Conservation (phyloP, 2,113 vertebrate genomes). For the Amphilophus citrinellus region DNA sequence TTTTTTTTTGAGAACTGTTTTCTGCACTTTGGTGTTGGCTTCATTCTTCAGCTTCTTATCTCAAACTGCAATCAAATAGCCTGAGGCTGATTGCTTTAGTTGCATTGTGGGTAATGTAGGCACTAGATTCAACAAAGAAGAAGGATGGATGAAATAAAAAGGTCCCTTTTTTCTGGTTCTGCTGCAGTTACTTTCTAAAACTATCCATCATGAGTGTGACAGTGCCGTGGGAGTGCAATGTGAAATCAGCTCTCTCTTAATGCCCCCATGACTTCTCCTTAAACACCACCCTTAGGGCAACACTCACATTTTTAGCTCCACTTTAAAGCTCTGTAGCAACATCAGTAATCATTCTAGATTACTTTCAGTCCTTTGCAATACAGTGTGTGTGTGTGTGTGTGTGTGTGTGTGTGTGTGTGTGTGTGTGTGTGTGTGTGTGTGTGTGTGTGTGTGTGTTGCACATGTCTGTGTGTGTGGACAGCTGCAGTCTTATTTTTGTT, state of each 20-base stretch:
- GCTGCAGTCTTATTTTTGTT: conserved; percentile 91
- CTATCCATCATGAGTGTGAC: not conserved
- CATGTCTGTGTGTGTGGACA: conserved; percentile 37
- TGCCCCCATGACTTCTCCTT: not conserved
- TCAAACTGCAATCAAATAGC: not conserved
- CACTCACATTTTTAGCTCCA: conserved; percentile 1
- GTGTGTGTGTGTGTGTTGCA: conserved; percentile 11
- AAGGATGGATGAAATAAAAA: not conserved
- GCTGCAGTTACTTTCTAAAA: not conserved
- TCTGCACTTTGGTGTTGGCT: not conserved
- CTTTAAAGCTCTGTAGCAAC: conserved; percentile 6
- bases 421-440: not conserved
- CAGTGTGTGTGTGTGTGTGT: conserved; percentile 22
- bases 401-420: conserved; percentile 17
- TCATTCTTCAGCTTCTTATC: not conserved
- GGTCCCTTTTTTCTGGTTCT: not conserved
- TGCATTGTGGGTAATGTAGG: not conserved
- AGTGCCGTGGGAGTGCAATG: not conserved
- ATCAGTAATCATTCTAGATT: conserved; percentile 20
- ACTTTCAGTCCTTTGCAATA: conserved; percentile 17
- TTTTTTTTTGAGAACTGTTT: too few species aligned
- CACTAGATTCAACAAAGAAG: not conserved
- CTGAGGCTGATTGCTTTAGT: not conserved
- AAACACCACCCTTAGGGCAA: not conserved
- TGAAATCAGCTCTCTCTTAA: conserved; percentile 4